Evolutionary conservation across 2,113 vertebrate genomes (phyloP), one percentile per base, ranked within the genome.

Genomic region (Myotis brandtii): DNA sequence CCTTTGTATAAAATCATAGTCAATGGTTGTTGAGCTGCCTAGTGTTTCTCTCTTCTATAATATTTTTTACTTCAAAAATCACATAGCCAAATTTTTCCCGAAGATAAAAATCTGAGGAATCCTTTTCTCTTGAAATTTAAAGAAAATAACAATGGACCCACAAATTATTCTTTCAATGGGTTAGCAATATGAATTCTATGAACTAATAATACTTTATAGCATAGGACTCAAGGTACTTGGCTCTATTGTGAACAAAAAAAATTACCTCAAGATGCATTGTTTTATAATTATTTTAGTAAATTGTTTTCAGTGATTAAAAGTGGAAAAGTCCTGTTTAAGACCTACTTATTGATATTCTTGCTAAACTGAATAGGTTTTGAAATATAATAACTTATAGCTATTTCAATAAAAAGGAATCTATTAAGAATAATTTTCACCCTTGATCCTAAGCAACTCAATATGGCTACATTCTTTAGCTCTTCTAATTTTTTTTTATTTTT

Each of bases 81-180:
- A 75, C 0, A 4, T 27, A 34, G n/a, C 23, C 43, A 70, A 59
- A 2, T 34, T 90, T 93, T 75, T 27, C 40, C 40, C 1, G 6
- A 96, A 34, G 27, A 76, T 69, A 75, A 21, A 81, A 30, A 85
- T 93, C 32, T 86, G 66, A 76, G 48, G 59, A 94, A 21, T 79
- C 12, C 14, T 21, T 27, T 54, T 59, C 46, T 81, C 37, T 59
- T 91, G 56, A 82, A 94, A 94, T 69, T 77, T 92, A 34, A 94
- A 66, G 43, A 94, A 52, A 77, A 81, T 86, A 34, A 94, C 54
- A 93, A 37, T 32, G 16, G 54, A 69, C 4, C 3, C 37, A 48
- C 9, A 89, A 5, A n/a, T 34, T 80, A 69, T 20, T 46, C 40
- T 75, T 89, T 9, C 4, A 81, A 50, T 59, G 75, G 30, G 21